Evolutionary conservation across 2,113 vertebrate genomes (phyloP).

Genomic region (Callipepla squamata): DNA sequence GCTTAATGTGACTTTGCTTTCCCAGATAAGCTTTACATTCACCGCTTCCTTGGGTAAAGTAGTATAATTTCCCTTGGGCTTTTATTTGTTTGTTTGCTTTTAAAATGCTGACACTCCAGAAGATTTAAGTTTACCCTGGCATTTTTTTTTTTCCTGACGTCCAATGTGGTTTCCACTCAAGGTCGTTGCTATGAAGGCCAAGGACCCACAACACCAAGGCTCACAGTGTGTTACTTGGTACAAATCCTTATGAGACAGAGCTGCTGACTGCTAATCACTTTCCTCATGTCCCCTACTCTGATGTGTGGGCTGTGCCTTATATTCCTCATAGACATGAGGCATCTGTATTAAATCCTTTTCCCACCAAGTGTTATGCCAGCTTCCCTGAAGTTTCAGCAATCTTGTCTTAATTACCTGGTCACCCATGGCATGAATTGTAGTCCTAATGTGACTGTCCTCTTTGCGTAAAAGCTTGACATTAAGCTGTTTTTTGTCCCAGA

Average conservation of each 20-base stretch:
- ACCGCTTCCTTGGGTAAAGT: background rate
- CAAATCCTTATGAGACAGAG: fast-evolving
- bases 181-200: background rate
- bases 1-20: background rate
- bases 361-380: background rate
- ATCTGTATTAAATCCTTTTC: background rate
- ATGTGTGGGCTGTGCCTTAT: fast-evolving
- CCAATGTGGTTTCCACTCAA: background rate
- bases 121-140: background rate
- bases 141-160: background rate
- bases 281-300: background rate
- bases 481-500: background rate
- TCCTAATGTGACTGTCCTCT: background rate
- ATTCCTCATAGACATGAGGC: background rate
- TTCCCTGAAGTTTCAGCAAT: background rate
- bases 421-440: background rate
- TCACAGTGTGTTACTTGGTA: background rate
- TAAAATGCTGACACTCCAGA: background rate
- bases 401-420: background rate
- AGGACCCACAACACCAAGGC: background rate
- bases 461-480: background rate
- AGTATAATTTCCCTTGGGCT: background rate
- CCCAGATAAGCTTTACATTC: background rate
- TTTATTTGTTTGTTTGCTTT: background rate
- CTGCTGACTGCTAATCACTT: background rate